Evolutionary conservation across 2,797 vertebrate genomes (phyloP).

Genomic region (Meda fulgida): DNA sequence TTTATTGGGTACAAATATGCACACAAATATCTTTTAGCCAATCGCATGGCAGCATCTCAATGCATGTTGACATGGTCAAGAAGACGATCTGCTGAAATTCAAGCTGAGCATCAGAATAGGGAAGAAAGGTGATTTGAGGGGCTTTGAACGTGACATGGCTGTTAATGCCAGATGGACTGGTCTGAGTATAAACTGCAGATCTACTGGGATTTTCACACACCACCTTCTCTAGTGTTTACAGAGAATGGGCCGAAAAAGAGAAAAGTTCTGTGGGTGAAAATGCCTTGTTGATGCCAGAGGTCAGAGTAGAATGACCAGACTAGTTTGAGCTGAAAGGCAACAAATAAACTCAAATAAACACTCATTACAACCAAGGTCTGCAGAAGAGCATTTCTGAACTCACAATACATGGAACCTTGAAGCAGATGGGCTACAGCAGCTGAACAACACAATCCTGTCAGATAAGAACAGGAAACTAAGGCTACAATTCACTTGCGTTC

Average conservation of each 20-base stretch:
- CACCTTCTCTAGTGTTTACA: not conserved
- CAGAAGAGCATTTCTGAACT: not conserved
- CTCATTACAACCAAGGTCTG: not conserved
- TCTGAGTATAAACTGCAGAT: not conserved
- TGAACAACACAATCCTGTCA: not conserved
- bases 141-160: not conserved
- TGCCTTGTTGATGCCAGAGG: conserved; percentile 49
- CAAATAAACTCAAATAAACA: not conserved
- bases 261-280: conserved; percentile 12
- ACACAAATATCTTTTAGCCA: not conserved
- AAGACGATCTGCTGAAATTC: not conserved
- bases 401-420: not conserved
- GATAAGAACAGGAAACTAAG: not conserved
- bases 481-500: not conserved
- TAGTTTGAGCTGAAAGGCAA: conserved; percentile 32
- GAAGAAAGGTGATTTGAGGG: not conserved
- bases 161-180: not conserved
- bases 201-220: not conserved
- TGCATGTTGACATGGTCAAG: not conserved
- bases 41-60: not conserved
- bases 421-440: not conserved
- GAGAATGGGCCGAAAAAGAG: not conserved
- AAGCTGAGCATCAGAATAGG: not conserved
- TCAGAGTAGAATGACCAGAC: conserved; percentile 45
- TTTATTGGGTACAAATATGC: not conserved